Base-by-base conservation (phyloP, 2,888 invertebrate genomes). In the Aradus depressus region DNA sequence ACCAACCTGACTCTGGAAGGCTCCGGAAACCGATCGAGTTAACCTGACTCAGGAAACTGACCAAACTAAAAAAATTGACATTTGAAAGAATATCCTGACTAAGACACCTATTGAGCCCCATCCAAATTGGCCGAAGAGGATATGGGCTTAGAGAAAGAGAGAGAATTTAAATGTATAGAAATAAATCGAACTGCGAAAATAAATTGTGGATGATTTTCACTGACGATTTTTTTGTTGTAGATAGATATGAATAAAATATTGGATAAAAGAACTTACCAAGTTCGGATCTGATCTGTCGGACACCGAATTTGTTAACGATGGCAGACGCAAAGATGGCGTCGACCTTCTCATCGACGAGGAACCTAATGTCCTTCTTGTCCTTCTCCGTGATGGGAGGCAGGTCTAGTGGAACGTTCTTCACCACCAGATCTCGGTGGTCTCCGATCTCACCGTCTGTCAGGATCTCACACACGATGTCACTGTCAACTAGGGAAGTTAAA, bases 401-500 rank as follows among this genome's bases (percentile, higher is more conserved):
- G 44, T 75, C 73, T 8, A 70, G 62, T 1, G 75, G 73, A 18
- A 71, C 65, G 58, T 74, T 72, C n/a, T 72, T 68, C 48, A 75
- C 68, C 23, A 72, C 68, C 1, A 77, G 75, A 8, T 70, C 66
- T 66, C 74, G 75, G 60, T 72, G 71, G 31, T 72, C 64, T 6
- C 71, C 67, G 35, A 80, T 65, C 3, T 64, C 68, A 2, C 79
- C 79, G 2, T 75, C 75, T 57, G 66, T 65, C 35, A 67, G 67
- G 16, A 79, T 68, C 23, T 65, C 66, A 60, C 79, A 79, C 57
- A 71, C 70, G 8, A 75, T 58, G 0, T 70, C 71, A 58, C 72
- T 70, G 44, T 70, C 69, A 8, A 71, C 73, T 45, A 51, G 16
- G 44, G 44, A 34, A 6, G 8, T 42, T 8, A 14, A 42, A 19